A percentile compares a stretch with the other conserved stretches of the same genome.
These are phyloP conservation scores for Pleuronectes platessa DNA, from an alignment of 2,113 vertebrate species.

Conservation along the genomic window DNA sequence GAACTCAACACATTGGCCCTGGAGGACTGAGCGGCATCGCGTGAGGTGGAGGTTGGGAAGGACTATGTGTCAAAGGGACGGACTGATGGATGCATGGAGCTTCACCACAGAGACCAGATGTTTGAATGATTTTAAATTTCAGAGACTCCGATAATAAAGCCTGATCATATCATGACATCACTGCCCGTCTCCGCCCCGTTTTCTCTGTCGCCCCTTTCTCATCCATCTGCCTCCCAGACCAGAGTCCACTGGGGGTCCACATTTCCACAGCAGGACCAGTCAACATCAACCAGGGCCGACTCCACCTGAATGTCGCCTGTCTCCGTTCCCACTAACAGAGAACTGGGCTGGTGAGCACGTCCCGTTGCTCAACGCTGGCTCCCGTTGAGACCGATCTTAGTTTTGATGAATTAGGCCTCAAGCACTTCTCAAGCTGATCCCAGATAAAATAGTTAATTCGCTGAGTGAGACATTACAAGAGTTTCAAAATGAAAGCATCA, in stretches of 20 bases:
- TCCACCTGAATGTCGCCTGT: background rate
- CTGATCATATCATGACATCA: slow-evolving; percentile 64
- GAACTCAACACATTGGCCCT: slow-evolving; percentile 94
- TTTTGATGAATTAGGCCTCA: slow-evolving; percentile 9
- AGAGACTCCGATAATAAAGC: slow-evolving; percentile 77
- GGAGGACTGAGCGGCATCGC: slow-evolving; percentile 85
- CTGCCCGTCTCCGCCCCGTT: slow-evolving; percentile 57
- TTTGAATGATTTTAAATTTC: slow-evolving; percentile 66
- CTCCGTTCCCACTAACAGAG: slow-evolving; percentile 2
- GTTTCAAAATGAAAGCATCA: slow-evolving; percentile 17
- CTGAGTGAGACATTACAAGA: background rate
- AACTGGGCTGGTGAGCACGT: background rate
- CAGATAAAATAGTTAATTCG: slow-evolving; percentile 23
- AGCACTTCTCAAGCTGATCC: slow-evolving; percentile 2
- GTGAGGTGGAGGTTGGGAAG: slow-evolving; percentile 16
- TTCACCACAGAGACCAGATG: slow-evolving; percentile 55
- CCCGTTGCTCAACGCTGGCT: background rate
- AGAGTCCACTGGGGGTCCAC: background rate
- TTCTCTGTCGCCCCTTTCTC: slow-evolving; percentile 12
- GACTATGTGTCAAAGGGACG: slow-evolving; percentile 44
- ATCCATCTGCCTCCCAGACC: background rate
- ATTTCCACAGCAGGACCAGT: background rate
- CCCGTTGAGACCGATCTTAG: background rate
- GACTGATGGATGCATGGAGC: slow-evolving; percentile 67
- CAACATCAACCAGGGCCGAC: slow-evolving; percentile 20